Percentiles rank a stretch among this genome's conserved stretches.
Conservation (phyloP, 2,888 invertebrate genomes). For the Rhingia rostrata region DNA sequence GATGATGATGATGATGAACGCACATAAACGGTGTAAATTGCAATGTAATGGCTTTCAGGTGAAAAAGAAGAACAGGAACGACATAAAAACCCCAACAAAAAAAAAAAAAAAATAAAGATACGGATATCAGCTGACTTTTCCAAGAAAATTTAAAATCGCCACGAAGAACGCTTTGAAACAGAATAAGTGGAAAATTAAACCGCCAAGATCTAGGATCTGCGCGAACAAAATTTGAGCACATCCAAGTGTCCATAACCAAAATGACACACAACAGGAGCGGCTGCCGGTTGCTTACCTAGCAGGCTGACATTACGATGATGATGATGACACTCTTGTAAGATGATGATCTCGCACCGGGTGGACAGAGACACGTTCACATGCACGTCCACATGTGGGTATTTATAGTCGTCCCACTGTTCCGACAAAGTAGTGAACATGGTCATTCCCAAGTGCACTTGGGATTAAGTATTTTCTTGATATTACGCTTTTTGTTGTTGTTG, state of each 20-base stretch:
- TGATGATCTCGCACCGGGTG: conserved; percentile 44
- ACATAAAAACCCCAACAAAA: conserved; percentile 7
- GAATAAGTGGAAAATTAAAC: not conserved
- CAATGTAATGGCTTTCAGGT: conserved; percentile 61
- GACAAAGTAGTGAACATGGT: conserved; percentile 59
- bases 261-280: conserved; percentile 30
- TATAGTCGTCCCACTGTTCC: conserved; percentile 36
- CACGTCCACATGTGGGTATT: conserved; percentile 54
- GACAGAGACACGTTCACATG: conserved; percentile 16
- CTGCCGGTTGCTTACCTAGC: not conserved
- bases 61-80: conserved; percentile 19
- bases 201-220: conserved; percentile 58
- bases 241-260: conserved; percentile 7
- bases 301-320: conserved; percentile 1
- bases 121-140: conserved; percentile 68
- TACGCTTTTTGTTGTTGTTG: not conserved
- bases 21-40: conserved; percentile 73
- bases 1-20: conserved; percentile 60
- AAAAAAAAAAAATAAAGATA: conserved; percentile 3
- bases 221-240: conserved; percentile 11
- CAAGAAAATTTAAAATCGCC: conserved; percentile 59
- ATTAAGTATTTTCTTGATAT: conserved; percentile 15
- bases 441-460: conserved; percentile 54
- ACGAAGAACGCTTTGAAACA: not conserved
- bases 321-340: conserved; percentile 50